Percentiles rank a stretch among this genome's conserved stretches.
These are phyloP conservation scores for Tolmerus cingulatus DNA, from an alignment of 2,888 invertebrate genomes.

Conservation along the genomic window DNA sequence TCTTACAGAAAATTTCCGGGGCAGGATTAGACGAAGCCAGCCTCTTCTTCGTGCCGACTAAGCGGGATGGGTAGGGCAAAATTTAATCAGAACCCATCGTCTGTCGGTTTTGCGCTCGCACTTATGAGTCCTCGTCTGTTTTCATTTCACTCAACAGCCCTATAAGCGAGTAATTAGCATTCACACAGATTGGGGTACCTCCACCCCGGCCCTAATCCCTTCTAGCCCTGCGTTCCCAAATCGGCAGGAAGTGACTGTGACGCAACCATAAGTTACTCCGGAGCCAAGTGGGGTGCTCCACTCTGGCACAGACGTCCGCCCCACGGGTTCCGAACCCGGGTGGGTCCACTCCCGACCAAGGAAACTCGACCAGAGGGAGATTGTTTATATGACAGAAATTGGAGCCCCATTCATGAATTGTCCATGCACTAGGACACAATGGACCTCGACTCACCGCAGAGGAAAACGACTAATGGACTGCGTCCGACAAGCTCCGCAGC, in stretches of 20 bases:
- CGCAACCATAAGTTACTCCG: neutral
- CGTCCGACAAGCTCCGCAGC: neutral
- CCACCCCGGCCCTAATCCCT: neutral
- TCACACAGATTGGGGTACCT: neutral
- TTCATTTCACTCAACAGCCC: constrained; percentile 18
- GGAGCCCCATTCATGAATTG: neutral
- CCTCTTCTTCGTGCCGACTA: neutral
- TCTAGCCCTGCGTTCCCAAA: neutral
- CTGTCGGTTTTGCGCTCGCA: neutral
- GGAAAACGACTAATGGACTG: neutral
- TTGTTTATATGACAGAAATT: constrained; percentile 27
- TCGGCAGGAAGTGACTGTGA: neutral
- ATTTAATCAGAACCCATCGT: constrained; percentile 16
- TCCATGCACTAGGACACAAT: neutral
- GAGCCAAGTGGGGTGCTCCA: neutral
- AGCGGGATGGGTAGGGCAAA: neutral
- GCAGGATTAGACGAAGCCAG: neutral
- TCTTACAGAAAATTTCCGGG: neutral
- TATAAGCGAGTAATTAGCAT: constrained; percentile 28
- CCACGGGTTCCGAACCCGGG: neutral
- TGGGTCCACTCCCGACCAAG: neutral
- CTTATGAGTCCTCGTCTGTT: constrained; percentile 1
- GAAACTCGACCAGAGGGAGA: neutral
- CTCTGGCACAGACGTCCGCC: neutral
- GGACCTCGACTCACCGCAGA: neutral